Evolutionary conservation across 2,113 vertebrate genomes (phyloP).

Genomic region (Tauraco erythrolophus): DNA sequence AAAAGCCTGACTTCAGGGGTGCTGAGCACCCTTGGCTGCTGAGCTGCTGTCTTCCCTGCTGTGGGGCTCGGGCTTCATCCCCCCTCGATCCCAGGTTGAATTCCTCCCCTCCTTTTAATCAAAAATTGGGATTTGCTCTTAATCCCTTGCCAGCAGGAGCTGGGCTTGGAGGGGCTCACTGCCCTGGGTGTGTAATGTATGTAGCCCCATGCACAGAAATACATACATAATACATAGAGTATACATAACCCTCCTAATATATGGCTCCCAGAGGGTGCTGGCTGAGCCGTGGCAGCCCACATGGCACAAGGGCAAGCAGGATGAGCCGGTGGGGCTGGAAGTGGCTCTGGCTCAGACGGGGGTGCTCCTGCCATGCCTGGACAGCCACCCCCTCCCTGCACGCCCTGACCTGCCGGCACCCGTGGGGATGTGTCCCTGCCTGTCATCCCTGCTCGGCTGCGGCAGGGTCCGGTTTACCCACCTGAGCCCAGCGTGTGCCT

Average conservation of each 20-base stretch:
- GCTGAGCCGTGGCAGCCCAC: background rate
- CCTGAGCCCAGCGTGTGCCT: background rate
- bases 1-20: background rate
- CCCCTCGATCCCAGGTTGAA: background rate
- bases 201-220: background rate
- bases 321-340: background rate
- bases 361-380: background rate
- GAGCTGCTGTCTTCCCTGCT: background rate
- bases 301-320: background rate
- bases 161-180: background rate
- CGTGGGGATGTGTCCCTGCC: background rate
- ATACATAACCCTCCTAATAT: accelerated
- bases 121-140: background rate
- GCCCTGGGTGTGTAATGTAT: background rate
- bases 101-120: background rate
- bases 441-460: background rate
- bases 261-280: accelerated
- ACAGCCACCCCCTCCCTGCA: background rate
- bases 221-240: too few relatives aligned
- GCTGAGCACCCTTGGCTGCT: background rate
- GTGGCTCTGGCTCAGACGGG: background rate
- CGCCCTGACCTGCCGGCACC: background rate
- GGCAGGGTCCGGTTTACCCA: background rate
- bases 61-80: background rate
- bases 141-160: background rate